These are phyloP conservation scores for Choreutis nemorana DNA, from an alignment of 2,888 invertebrate species.

Conservation along the genomic window DNA sequence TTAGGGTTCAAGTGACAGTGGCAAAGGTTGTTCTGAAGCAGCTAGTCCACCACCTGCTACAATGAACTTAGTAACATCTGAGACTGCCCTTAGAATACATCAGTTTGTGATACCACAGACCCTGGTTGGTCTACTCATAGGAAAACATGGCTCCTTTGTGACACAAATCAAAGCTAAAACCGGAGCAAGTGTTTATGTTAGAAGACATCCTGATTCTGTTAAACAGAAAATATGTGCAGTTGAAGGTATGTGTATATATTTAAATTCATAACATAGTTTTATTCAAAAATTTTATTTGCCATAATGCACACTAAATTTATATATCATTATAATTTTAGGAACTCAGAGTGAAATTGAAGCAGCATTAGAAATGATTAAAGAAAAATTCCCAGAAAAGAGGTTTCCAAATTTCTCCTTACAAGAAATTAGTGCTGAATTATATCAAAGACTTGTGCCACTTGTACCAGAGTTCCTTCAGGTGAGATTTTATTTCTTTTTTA, in stretches of 20 bases:
- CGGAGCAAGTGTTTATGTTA: conserved; percentile 80
- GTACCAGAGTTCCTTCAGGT: conserved; percentile 68
- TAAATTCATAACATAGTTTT: too few relatives aligned
- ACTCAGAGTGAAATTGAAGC: conserved; percentile 79
- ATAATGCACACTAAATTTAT: too few relatives aligned
- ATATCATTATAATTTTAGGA: conserved; percentile 56
- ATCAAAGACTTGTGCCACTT: conserved; percentile 53
- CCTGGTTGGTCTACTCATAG: conserved; percentile 88
- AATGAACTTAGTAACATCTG: conserved; percentile 54
- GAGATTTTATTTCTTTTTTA: conserved; percentile 19
- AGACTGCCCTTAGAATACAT: conserved; percentile 63
- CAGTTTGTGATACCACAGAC: conserved; percentile 79
- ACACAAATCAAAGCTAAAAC: conserved; percentile 80
- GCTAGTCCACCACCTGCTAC: conserved; percentile 74
- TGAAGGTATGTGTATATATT: too few relatives aligned
- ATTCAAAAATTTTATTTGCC: conserved; percentile 3
- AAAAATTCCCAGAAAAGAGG: conserved; percentile 82
- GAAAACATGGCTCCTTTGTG: conserved; percentile 83
- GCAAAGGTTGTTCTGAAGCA: conserved; percentile 79
- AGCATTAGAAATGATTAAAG: conserved; percentile 84
- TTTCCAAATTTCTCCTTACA: conserved; percentile 81
- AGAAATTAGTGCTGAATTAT: conserved; percentile 61
- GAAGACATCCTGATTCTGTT: conserved; percentile 75
- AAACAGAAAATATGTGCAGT: conserved; percentile 85
- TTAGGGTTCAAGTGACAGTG: conserved; percentile 83